These are phyloP conservation scores for Phoenoteleia sp. DNA, from an alignment of 2,888 invertebrate species.

Conservation along the genomic window DNA sequence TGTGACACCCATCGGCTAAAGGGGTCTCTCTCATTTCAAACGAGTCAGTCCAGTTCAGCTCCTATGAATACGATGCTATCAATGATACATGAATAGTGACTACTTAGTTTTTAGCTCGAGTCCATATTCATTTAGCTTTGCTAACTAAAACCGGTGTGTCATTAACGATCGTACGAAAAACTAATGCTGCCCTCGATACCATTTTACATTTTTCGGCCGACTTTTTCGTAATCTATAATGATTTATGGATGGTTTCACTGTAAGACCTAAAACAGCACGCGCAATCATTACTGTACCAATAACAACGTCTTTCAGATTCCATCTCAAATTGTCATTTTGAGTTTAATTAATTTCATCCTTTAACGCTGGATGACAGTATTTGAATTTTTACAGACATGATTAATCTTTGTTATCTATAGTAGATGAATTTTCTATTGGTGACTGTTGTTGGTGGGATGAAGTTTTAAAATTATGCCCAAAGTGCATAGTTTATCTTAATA, in stretches of 20 bases:
- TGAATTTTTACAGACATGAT: too few species aligned
- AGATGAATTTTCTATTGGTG: too few species aligned
- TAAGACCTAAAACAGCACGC: constrained; percentile 33
- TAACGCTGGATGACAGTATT: neutral
- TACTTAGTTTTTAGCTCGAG: constrained; percentile 46
- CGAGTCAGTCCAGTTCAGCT: constrained; percentile 64
- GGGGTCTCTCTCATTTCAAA: constrained; percentile 77
- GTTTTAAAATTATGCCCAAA: too few species aligned
- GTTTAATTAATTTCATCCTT: constrained; percentile 46
- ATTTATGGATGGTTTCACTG: constrained; percentile 28
- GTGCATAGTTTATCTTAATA: too few species aligned
- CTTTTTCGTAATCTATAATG: neutral
- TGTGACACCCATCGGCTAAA: constrained; percentile 80
- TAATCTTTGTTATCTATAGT: too few species aligned
- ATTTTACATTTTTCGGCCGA: neutral
- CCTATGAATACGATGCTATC: constrained; percentile 54
- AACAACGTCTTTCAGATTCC: constrained; percentile 16
- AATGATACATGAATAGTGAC: constrained; percentile 58
- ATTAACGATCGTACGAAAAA: constrained; percentile 23
- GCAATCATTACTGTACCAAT: constrained; percentile 22
- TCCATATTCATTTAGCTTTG: constrained; percentile 30
- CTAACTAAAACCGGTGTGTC: constrained; percentile 25
- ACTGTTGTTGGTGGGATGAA: too few species aligned
- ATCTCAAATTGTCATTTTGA: constrained; percentile 51
- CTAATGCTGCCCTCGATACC: constrained; percentile 8